Percentiles rank a stretch among this genome's conserved stretches.
Conservation (phyloP, 2,797 vertebrate species). For the Lacerta bilineata region DNA sequence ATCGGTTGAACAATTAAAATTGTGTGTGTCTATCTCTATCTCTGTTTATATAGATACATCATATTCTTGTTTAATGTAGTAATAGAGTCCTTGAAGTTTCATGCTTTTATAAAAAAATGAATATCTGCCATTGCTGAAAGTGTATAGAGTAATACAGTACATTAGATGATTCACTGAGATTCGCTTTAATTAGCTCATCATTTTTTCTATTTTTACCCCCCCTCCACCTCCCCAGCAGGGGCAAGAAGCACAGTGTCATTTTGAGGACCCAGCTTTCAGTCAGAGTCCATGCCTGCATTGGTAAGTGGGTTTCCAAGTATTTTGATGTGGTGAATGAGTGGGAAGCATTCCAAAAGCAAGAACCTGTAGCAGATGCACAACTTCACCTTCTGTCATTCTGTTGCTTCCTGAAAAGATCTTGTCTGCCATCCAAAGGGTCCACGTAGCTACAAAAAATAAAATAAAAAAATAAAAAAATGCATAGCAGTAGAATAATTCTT, state of each 20-base stretch:
- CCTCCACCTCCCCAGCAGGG: constrained; percentile 80
- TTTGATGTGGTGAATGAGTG: constrained; percentile 25
- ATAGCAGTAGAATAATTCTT: neutral
- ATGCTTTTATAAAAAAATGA: constrained; percentile 1
- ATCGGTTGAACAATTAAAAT: neutral
- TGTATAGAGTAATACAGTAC: neutral
- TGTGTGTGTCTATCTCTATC: neutral
- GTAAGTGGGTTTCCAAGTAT: constrained; percentile 81
- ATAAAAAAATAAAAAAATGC: too few relatives aligned
- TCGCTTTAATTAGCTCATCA: neutral
- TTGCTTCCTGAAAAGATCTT: neutral
- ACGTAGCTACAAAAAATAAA: too few relatives aligned
- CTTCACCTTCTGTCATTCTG: neutral
- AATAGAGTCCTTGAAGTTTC: neutral
- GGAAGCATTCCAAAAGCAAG: neutral
- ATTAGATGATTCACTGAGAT: neutral
- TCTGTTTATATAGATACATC: neutral
- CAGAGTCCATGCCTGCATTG: constrained; percentile 97
- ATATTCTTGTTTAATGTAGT: neutral
- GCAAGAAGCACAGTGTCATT: constrained; percentile 94
- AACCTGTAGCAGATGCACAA: neutral
- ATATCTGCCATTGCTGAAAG: neutral
- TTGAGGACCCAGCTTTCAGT: constrained; percentile 96
- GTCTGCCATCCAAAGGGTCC: neutral
- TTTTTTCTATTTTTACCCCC: neutral